These are phyloP conservation scores for Argyra leucocephala DNA, from an alignment of 2,888 invertebrate species.

Conservation along the genomic window DNA sequence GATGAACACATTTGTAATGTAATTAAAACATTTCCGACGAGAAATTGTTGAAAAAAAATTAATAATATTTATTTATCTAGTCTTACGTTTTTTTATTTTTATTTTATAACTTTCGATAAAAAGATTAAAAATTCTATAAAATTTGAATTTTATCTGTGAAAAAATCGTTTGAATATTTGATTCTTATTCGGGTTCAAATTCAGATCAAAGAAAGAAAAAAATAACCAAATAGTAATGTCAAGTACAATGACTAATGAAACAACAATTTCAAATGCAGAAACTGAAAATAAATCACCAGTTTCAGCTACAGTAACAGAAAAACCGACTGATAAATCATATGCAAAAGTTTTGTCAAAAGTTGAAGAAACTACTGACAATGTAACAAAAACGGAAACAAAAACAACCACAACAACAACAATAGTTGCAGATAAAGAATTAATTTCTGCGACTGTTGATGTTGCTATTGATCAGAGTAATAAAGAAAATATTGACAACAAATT, in stretches of 20 bases:
- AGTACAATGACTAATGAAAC: neutral
- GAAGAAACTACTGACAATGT: neutral
- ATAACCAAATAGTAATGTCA: neutral
- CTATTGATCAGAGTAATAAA: conserved; percentile 28
- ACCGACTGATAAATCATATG: neutral
- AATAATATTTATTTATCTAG: neutral
- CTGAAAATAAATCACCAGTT: neutral
- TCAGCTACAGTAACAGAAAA: neutral
- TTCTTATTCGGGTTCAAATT: neutral
- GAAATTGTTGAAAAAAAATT: neutral
- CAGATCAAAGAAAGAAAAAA: too few species aligned
- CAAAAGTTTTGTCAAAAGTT: neutral
- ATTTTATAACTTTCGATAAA: neutral
- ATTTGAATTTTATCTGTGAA: neutral
- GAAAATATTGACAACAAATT: conserved; percentile 28
- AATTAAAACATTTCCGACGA: neutral
- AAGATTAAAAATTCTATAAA: neutral
- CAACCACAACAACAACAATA: neutral
- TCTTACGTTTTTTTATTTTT: neutral
- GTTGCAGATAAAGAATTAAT: conserved; percentile 14
- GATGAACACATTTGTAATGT: neutral
- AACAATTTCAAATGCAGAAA: neutral
- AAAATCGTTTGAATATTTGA: neutral
- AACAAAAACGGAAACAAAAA: neutral
- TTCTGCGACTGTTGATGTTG: conserved; percentile 16